phyloP scores from a whole-genome alignment of 2,797 vertebrate genomes.

The Cetoscarus ocellatus region DNA sequence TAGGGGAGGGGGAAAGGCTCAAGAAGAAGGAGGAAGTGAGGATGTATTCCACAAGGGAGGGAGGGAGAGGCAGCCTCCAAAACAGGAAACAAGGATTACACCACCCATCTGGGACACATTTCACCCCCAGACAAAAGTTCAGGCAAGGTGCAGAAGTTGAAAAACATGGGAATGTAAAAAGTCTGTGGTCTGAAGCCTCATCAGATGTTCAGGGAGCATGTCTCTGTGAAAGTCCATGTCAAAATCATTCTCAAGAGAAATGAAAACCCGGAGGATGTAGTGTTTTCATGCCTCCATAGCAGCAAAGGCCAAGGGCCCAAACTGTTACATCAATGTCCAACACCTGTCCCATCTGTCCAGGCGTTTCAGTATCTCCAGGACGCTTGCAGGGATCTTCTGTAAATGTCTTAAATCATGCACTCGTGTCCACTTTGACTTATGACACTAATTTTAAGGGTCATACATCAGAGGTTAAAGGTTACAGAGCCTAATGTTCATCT shows the following conservation, averaged over 20 bases:
- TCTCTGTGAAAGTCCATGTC: constrained; percentile 9
- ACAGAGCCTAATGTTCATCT: too few species aligned
- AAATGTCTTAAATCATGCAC: too few species aligned
- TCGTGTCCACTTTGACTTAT: too few species aligned
- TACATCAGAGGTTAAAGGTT: too few species aligned
- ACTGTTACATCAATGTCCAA: too few species aligned
- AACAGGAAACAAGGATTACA: constrained; percentile 63
- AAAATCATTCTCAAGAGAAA: constrained; percentile 10
- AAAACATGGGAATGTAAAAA: constrained; percentile 18
- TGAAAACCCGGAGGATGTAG: not conserved
- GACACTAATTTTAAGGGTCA: too few species aligned
- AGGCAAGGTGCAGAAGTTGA: constrained; percentile 40
- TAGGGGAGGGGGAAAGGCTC: constrained; percentile 18
- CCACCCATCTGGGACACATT: constrained; percentile 55
- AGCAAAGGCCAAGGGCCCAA: too few species aligned
- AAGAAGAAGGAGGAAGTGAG: constrained; percentile 24
- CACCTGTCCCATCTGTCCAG: too few species aligned
- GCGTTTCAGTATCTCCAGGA: too few species aligned
- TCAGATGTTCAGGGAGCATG: constrained; percentile 8
- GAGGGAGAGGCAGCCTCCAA: constrained; percentile 37
- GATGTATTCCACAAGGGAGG: constrained; percentile 19
- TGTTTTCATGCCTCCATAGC: not conserved
- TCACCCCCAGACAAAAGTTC: constrained; percentile 36
- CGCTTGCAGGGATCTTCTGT: too few species aligned
- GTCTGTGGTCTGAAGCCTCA: not conserved